Percentiles rank a stretch among this genome's conserved stretches.
Conservation (phyloP, 2,888 invertebrate species). For the Saturnia pavonia region DNA sequence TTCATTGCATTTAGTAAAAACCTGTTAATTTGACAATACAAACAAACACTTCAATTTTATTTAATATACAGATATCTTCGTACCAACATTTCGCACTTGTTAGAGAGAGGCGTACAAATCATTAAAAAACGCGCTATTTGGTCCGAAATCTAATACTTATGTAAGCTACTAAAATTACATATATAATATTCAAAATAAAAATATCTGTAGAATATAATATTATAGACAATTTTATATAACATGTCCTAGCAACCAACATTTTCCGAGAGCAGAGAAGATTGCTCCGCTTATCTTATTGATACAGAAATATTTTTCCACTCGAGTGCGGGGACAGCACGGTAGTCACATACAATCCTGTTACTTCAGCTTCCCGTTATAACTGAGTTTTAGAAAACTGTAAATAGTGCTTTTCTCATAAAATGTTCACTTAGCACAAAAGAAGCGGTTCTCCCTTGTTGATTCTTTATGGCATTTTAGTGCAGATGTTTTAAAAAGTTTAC, state of each 20-base stretch:
- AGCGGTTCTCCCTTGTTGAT: slow-evolving; percentile 17
- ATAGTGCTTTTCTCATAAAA: slow-evolving; percentile 16
- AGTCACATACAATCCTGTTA: slow-evolving; percentile 27
- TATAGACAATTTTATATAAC: not conserved
- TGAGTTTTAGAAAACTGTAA: slow-evolving; percentile 21
- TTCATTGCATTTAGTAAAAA: too few relatives aligned
- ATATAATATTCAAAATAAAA: not conserved
- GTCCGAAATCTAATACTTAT: too few relatives aligned
- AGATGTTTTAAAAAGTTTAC: slow-evolving; percentile 11
- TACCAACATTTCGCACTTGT: not conserved
- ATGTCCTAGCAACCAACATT: not conserved
- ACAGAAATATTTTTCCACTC: slow-evolving; percentile 56
- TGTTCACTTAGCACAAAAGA: slow-evolving; percentile 14
- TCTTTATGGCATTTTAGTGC: slow-evolving; percentile 11
- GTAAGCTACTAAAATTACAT: not conserved
- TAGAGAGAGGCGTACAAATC: not conserved
- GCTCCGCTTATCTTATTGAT: slow-evolving; percentile 62
- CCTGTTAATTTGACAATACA: too few relatives aligned
- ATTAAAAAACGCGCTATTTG: too few relatives aligned
- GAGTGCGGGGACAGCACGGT: slow-evolving; percentile 32
- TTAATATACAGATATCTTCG: not conserved
- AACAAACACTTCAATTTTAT: too few relatives aligned
- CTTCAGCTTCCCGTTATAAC: slow-evolving; percentile 33
- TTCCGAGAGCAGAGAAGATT: slow-evolving; percentile 44
- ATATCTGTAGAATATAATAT: not conserved